Conservation (phyloP, 1,140 invertebrate genomes). For the Gryon sp. region DNA sequence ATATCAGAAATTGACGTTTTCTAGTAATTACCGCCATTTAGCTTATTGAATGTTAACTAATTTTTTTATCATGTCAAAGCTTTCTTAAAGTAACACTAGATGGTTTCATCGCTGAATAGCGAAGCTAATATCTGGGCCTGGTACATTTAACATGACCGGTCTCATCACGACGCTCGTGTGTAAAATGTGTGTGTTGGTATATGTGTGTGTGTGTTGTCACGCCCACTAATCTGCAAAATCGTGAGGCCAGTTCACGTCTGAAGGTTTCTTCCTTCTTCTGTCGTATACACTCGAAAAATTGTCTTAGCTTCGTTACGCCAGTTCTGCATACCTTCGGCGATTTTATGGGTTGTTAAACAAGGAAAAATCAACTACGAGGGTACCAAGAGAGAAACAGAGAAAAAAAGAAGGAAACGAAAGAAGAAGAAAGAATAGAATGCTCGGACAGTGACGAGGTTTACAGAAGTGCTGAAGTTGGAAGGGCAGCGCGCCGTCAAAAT, state of each 20-base stretch:
- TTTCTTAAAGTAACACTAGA: slow-evolving; percentile 10
- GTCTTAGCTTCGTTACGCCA: slow-evolving; percentile 22
- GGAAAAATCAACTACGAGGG: slow-evolving; percentile 2
- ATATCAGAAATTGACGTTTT: slow-evolving; percentile 1
- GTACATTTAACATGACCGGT: slow-evolving; percentile 12
- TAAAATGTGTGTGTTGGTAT: too few species aligned
- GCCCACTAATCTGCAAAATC: slow-evolving; percentile 57
- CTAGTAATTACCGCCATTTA: slow-evolving; percentile 23
- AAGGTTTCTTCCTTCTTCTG: slow-evolving; percentile 10
- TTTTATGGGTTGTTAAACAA: slow-evolving; percentile 31
- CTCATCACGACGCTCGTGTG: slow-evolving; percentile 4
- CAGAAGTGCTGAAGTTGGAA: slow-evolving; percentile 19
- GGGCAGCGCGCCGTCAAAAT: slow-evolving; percentile 5
- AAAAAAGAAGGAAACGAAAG: too few species aligned
- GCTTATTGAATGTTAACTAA: slow-evolving; percentile 12
- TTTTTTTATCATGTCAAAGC: slow-evolving; percentile 10
- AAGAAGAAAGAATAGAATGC: too few species aligned
- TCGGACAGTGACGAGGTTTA: slow-evolving; percentile 12
- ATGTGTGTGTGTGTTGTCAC: slow-evolving; percentile 42
- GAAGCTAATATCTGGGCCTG: not conserved
- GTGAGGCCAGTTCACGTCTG: slow-evolving; percentile 15
- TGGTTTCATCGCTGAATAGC: slow-evolving; percentile 3
- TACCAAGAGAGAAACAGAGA: not conserved
- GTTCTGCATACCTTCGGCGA: slow-evolving; percentile 26
- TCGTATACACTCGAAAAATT: slow-evolving; percentile 19